Conservation (phyloP, 2,888 invertebrate genomes). For the Leptinotarsa peninsularis region DNA sequence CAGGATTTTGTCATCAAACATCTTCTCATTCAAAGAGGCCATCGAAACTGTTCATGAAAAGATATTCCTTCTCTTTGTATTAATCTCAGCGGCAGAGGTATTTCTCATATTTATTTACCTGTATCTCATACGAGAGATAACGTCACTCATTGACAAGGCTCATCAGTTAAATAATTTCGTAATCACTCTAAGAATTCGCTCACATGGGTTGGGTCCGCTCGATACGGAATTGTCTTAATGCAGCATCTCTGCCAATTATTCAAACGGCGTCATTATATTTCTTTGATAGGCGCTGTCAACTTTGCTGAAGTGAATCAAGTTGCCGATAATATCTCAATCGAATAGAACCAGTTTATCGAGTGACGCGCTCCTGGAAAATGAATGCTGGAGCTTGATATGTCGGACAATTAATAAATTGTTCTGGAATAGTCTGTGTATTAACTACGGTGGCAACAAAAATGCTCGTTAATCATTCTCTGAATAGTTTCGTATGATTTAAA, state of each 20-base stretch:
- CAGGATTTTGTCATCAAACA: not conserved
- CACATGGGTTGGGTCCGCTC: conserved; percentile 10
- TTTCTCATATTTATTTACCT: conserved; percentile 24
- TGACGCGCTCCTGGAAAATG: conserved; percentile 48
- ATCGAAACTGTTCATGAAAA: not conserved
- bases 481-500: not conserved
- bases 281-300: conserved; percentile 46
- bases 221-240: conserved; percentile 35
- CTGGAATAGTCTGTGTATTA: conserved; percentile 15
- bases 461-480: not conserved
- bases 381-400: conserved; percentile 34
- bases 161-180: conserved; percentile 17
- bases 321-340: conserved; percentile 57
- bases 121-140: conserved; percentile 19
- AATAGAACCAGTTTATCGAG: conserved; percentile 55
- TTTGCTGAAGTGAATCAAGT: conserved; percentile 48
- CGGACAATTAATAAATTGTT: conserved; percentile 15
- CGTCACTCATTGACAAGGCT: conserved; percentile 8
- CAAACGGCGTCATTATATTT: conserved; percentile 41
- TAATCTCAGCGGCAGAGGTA: conserved; percentile 8
- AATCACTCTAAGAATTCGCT: conserved; percentile 15
- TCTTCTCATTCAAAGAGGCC: not conserved
- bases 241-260: conserved; percentile 39
- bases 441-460: not conserved
- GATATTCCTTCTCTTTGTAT: not conserved